phyloP scores from a whole-genome alignment of 2,888 invertebrate species.

The Sphaerophoria taeniata region DNA sequence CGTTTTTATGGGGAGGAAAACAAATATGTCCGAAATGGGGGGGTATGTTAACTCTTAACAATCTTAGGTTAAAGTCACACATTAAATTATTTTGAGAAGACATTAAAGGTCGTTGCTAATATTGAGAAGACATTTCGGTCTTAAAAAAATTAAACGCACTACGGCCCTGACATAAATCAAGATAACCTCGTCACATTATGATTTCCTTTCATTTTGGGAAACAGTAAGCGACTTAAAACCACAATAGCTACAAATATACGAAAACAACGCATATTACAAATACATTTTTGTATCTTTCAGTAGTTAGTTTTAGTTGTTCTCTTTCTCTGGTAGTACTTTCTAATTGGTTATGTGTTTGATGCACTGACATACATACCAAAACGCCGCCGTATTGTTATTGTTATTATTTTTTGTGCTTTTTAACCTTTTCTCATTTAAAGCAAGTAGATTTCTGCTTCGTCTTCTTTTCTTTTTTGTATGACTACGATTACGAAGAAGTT shows the following conservation, averaged over 20 bases:
- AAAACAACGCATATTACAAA: constrained; percentile 61
- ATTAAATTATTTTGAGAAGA: no score
- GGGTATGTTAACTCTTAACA: no score
- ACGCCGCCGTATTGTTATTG: constrained; percentile 60
- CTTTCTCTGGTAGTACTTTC: constrained; percentile 64
- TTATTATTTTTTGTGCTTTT: constrained; percentile 61
- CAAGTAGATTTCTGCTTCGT: constrained; percentile 6
- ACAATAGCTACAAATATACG: constrained; percentile 33
- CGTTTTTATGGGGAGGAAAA: no score
- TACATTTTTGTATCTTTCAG: constrained; percentile 70
- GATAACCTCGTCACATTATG: constrained; percentile 32
- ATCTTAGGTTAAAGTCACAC: no score
- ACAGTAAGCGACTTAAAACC: not conserved
- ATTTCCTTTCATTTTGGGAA: constrained; percentile 70
- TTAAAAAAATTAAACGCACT: no score
- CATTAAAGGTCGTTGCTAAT: no score
- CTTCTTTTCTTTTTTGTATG: not conserved
- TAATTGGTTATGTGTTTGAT: constrained; percentile 74
- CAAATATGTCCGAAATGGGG: no score
- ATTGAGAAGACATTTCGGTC: no score
- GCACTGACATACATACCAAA: constrained; percentile 70
- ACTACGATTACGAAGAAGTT: constrained; percentile 50
- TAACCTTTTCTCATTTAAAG: constrained; percentile 41
- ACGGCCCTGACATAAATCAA: no score
- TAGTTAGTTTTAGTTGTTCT: constrained; percentile 11